Evolutionary conservation across 2,888 invertebrate species (phyloP).

Genomic region (Lasioglossum lativentre): DNA sequence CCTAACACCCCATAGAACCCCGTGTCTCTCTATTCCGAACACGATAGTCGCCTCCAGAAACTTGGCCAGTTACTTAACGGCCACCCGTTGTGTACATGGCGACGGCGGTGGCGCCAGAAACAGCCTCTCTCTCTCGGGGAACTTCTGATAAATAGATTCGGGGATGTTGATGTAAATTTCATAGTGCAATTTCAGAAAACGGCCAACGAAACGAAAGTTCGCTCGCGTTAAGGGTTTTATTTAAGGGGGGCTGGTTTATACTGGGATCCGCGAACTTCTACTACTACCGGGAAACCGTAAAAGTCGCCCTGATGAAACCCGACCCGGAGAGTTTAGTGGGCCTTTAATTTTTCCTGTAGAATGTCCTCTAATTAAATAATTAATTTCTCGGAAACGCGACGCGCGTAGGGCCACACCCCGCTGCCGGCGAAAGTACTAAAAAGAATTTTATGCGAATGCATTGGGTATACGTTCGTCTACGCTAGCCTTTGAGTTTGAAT

Average conservation of each 20-base stretch:
- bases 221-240: neutral
- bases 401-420: neutral
- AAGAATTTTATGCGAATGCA: neutral
- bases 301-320: neutral
- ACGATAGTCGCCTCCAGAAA: neutral
- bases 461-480: neutral
- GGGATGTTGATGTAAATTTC: constrained; percentile 20
- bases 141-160: constrained; percentile 9
- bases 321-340: neutral
- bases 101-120: too few species aligned
- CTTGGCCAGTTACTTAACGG: constrained; percentile 39
- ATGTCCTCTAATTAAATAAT: constrained; percentile 3
- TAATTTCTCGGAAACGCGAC: neutral
- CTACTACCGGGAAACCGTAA: neutral
- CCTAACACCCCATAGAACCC: constrained; percentile 12
- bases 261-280: neutral
- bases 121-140: neutral
- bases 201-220: constrained; percentile 6
- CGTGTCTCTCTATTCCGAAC: constrained; percentile 8
- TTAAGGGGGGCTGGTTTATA: neutral
- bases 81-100: constrained; percentile 36
- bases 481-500: too few species aligned
- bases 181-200: constrained; percentile 21
- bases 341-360: neutral
- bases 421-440: neutral